Base-by-base conservation (phyloP, 2,797 vertebrate species). In the Crax fasciolata region DNA sequence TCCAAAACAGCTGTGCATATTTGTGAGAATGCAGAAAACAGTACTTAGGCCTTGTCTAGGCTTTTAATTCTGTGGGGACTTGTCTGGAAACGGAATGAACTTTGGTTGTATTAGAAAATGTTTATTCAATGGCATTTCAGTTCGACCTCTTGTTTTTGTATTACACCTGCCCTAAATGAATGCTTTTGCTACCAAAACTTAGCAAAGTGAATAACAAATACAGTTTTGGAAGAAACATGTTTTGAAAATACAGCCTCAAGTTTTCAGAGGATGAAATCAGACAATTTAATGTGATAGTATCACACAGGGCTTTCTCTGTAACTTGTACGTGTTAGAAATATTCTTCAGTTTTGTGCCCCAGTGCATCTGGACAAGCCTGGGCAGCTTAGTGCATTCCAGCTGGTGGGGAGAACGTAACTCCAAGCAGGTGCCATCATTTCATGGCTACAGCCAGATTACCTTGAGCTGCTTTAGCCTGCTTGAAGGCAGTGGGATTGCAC, bases 61-160 rank as follows among this genome's bases (percentile, higher is more conserved):
- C 54, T 94, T 93, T 91, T 75, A 93, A 94, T 90, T 95, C 91
- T 77, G 21, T 79, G 54, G 91, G 76, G 89, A 87, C 54, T 87
- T 75, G 27, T 87, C 82, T 0, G 38, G 85, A 94, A 94, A 91
- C 63, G 17, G 44, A 85, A 86, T 83, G 81, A 94, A 77, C 84
- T 91, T 89, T 71, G 10, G 66, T 89, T 85, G 10, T 75, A 39
- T 52, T 67, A 58, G 78, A 76, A 84, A 83, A 86, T 70, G 51
- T 66, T 94, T 62, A 59, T 81, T 89, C 73, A 89, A 70, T 86
- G 44, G 75, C 67, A 52, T 90, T 93, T 90, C 43, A 57, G 58
- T 41, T 57, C 78, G 76, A 91, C 82, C 55, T 52, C 91, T 81
- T 96, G 84, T 87, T 95, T 92, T 72, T 54, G 70, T 49, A 86